Evolutionary conservation across 2,113 vertebrate species (phyloP), one percentile per base, ranked within the genome.

Genomic region (Otolemur garnettii): DNA sequence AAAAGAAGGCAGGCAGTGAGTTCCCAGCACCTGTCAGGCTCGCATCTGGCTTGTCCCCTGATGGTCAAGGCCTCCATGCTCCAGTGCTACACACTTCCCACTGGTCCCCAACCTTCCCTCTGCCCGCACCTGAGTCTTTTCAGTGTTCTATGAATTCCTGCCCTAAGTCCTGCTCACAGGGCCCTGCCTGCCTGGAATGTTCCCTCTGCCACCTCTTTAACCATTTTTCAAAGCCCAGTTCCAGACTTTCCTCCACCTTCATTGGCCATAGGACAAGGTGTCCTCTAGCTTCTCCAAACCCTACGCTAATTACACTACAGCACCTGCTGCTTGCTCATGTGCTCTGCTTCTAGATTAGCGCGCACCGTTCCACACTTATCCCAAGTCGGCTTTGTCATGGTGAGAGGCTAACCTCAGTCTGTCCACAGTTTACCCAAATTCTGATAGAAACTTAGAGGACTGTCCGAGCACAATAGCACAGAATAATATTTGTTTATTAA

Each of bases 1-100:
- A 60, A 55, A 59, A 59, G n/a, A 60, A 71, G 60, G 60, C 2
- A n/a, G 55, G 22, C 3, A 22, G 0, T 50, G 22, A 59, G 45
- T 30, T 45, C 17, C 19, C 12, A 24, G 14, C 12, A 12, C 3
- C 6, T 4, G 28, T 15, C 26, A 7, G 10, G 9, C n/a, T 38
- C 80, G 5, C 5, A 12, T 68, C 59, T 50, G 19, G 13, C 68
- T 53, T 15, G 33, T 75, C 38, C 14, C 7, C 4, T 7, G 14
- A 22, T 0, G 18, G 42, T 12, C 2, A 38, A 18, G 1, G 17
- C 28, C 14, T 24, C 35, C 1, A 0, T 14, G 21, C 35, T 53
- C 7, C 22, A 30, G 3, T 0, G 14, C 62, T 2, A 2, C 13
- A 71, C 60, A 9, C 19, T 30, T n/a, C 11, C 26, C 6, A 6